Percentiles rank a stretch among this genome's conserved stretches.
Evolutionary conservation across 2,888 invertebrate genomes (phyloP).

Genomic region (Lasioglossum vierecki): DNA sequence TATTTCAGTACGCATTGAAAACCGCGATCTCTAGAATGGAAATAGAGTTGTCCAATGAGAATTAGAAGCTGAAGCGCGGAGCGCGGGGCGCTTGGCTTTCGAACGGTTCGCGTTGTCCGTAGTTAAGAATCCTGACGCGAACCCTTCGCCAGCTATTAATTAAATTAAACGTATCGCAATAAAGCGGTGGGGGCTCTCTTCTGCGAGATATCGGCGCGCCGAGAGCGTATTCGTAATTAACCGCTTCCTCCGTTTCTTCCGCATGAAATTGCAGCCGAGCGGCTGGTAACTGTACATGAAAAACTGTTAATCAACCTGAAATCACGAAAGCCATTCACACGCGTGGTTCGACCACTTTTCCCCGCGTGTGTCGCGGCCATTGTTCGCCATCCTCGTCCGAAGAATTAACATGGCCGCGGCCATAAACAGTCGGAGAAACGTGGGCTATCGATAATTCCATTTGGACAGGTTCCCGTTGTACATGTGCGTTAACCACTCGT

Average conservation of each 20-base stretch:
- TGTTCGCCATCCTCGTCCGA: neutral
- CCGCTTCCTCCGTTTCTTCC: constrained; percentile 36
- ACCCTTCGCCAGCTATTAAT: constrained; percentile 3
- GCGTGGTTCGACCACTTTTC: constrained; percentile 6
- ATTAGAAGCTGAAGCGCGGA: neutral
- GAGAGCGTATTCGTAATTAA: constrained; percentile 45
- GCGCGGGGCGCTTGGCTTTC: neutral
- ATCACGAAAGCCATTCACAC: constrained; percentile 32
- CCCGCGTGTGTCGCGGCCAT: neutral
- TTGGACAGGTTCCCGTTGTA: neutral
- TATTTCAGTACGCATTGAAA: no score
- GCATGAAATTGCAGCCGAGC: constrained; percentile 24
- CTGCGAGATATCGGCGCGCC: constrained; percentile 26
- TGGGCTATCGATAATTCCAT: constrained; percentile 19
- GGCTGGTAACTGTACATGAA: constrained; percentile 48
- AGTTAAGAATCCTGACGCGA: neutral
- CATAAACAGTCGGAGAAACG: neutral
- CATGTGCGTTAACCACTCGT: neutral
- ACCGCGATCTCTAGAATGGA: neutral
- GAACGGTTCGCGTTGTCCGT: neutral
- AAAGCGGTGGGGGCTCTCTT: neutral
- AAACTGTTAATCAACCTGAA: constrained; percentile 60
- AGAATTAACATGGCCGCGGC: neutral
- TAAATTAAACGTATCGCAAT: constrained; percentile 23
- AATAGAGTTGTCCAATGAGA: neutral